phyloP scores from a whole-genome alignment of 2,113 vertebrate species.

The Thamnaconus septentrionalis region DNA sequence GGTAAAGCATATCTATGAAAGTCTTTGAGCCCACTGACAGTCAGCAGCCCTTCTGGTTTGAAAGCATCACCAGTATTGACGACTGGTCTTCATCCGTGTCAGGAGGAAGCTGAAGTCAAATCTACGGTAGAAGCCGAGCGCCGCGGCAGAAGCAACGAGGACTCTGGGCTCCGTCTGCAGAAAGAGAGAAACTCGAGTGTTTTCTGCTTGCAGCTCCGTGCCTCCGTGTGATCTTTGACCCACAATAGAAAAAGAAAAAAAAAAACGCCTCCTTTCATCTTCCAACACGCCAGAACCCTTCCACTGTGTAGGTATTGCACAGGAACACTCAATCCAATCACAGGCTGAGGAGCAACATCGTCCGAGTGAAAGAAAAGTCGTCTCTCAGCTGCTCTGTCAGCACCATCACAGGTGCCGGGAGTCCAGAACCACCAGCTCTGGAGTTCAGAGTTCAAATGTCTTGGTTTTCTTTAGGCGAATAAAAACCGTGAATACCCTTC shows the following conservation, averaged over 20 bases:
- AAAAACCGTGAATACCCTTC: neutral
- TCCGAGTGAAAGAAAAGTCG: neutral
- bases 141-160: no score
- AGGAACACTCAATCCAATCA: constrained; percentile 9
- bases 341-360: constrained; percentile 11
- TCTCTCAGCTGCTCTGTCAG: neutral
- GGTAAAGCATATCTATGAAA: no score
- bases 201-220: neutral
- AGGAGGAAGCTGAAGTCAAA: no score
- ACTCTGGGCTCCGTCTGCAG: neutral
- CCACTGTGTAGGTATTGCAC: constrained; percentile 14
- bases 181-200: constrained; percentile 7
- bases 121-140: no score
- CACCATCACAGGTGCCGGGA: neutral
- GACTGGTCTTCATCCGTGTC: no score
- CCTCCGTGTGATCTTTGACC: constrained; percentile 9
- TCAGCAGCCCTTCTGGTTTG: no score
- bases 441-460: neutral
- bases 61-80: no score
- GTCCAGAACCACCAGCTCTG: neutral
- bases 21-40: no score
- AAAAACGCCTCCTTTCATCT: constrained; percentile 14
- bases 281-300: constrained; percentile 8
- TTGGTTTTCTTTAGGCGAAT: neutral
- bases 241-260: neutral